These are phyloP conservation scores for Idaea biselata DNA, from an alignment of 2,888 invertebrate genomes.

Conservation along the genomic window DNA sequence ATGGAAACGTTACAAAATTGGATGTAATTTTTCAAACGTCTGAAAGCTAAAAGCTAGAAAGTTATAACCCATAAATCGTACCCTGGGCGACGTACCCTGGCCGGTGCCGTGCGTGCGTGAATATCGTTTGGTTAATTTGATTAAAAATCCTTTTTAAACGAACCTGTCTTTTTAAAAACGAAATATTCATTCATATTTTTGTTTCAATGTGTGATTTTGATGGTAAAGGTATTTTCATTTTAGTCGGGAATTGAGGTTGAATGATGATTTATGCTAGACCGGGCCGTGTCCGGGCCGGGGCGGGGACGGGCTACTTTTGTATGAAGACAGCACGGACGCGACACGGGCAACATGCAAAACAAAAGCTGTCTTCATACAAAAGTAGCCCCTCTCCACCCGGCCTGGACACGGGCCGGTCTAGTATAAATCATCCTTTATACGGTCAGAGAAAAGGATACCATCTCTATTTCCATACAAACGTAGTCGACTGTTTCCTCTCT, in stretches of 20 bases:
- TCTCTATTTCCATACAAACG: no score
- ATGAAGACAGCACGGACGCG: no score
- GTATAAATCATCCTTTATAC: no score
- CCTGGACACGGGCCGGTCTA: no score
- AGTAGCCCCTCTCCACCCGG: no score
- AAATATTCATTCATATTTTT: conserved; percentile 6
- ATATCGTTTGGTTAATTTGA: conserved; percentile 8
- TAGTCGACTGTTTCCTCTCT: no score
- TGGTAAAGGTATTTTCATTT: neutral
- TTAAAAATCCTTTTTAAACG: conserved; percentile 8
- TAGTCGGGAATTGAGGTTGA: neutral
- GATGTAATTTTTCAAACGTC: neutral
- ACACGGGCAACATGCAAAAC: no score
- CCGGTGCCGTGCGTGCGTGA: neutral
- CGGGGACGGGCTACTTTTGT: no score
- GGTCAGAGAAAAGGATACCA: no score
- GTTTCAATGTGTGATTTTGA: neutral
- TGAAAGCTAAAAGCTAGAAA: neutral
- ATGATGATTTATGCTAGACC: neutral
- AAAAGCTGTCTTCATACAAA: no score
- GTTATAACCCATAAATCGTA: neutral
- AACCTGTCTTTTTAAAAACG: neutral
- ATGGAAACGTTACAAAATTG: neutral
- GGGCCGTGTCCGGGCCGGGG: no score
- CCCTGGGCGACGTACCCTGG: neutral